phyloP scores from a whole-genome alignment of 1,140 invertebrate genomes.

The Panagrolaimus sp. region DNA sequence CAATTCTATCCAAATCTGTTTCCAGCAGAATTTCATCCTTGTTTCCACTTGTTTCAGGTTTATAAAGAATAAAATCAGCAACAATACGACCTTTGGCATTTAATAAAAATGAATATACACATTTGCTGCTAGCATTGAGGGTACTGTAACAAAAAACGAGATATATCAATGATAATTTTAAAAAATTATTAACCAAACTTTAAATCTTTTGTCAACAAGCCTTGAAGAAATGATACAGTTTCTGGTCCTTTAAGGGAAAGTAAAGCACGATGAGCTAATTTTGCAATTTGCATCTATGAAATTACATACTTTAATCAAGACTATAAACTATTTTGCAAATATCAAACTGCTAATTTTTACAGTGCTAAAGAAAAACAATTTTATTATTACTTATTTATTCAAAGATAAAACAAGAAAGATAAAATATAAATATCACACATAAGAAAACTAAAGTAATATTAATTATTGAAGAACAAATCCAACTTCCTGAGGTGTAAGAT shows the following conservation, averaged over 20 bases:
- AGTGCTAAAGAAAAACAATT: too few relatives aligned
- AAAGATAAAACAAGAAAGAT: too few relatives aligned
- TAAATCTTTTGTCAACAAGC: constrained; percentile 61
- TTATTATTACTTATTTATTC: too few relatives aligned
- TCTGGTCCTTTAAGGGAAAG: constrained; percentile 57
- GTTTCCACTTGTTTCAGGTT: constrained; percentile 1
- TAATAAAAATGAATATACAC: constrained; percentile 49
- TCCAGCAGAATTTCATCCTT: constrained; percentile 57
- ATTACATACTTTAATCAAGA: too few relatives aligned
- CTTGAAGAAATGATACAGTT: constrained; percentile 60
- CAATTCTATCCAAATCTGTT: constrained; percentile 49
- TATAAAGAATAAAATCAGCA: constrained; percentile 62
- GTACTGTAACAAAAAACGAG: too few relatives aligned
- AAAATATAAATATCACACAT: too few relatives aligned
- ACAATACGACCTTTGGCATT: constrained; percentile 61
- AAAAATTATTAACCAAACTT: constrained; percentile 29
- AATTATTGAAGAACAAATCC: constrained; percentile 53
- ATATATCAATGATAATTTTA: too few relatives aligned
- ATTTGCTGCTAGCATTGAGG: constrained; percentile 1
- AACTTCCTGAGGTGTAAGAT: constrained; percentile 71
- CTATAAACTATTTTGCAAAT: too few relatives aligned
- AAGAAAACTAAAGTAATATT: too few relatives aligned
- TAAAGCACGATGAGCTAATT: constrained; percentile 40
- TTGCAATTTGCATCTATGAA: not conserved
- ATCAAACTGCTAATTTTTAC: too few relatives aligned